These are phyloP conservation scores for Romanogobio albipinnatus DNA, from an alignment of 2,113 vertebrate species.

Conservation along the genomic window DNA sequence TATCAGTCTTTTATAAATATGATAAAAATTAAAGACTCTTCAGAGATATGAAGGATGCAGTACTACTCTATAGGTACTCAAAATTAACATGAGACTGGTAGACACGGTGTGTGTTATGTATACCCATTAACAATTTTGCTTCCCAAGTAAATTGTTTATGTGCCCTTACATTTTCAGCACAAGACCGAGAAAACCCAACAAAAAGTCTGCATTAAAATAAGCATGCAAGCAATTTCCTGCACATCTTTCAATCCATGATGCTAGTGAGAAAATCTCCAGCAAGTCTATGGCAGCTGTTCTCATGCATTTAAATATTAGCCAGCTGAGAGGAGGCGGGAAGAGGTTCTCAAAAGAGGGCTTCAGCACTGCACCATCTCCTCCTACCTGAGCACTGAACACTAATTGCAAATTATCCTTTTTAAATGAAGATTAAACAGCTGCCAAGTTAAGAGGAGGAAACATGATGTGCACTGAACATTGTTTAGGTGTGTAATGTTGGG, in stretches of 20 bases:
- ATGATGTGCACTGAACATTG: neutral
- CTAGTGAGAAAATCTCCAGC: neutral
- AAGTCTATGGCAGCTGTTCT: slow-evolving; percentile 9
- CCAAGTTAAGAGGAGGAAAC: slow-evolving; percentile 12
- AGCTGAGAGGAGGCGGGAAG: neutral
- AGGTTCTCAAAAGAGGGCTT: slow-evolving; percentile 21
- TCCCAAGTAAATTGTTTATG: neutral
- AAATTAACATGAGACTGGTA: too few relatives aligned
- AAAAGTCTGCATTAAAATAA: neutral
- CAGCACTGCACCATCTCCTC: slow-evolving; percentile 18
- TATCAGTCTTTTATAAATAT: too few relatives aligned
- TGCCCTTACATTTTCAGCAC: neutral
- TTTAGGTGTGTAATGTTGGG: neutral
- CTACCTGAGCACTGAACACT: slow-evolving; percentile 34
- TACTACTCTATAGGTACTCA: too few relatives aligned
- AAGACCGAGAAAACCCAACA: neutral
- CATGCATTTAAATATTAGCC: slow-evolving; percentile 13
- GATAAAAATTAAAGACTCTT: too few relatives aligned
- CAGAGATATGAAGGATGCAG: too few relatives aligned
- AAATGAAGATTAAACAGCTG: slow-evolving; percentile 37
- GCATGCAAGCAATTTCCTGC: neutral
- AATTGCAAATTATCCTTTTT: slow-evolving; percentile 39
- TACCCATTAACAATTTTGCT: too few relatives aligned
- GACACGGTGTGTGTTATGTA: too few relatives aligned
- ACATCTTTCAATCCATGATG: neutral